Evolutionary conservation across 2,113 vertebrate genomes (phyloP).

Genomic region (Nyctibius bracteatus): DNA sequence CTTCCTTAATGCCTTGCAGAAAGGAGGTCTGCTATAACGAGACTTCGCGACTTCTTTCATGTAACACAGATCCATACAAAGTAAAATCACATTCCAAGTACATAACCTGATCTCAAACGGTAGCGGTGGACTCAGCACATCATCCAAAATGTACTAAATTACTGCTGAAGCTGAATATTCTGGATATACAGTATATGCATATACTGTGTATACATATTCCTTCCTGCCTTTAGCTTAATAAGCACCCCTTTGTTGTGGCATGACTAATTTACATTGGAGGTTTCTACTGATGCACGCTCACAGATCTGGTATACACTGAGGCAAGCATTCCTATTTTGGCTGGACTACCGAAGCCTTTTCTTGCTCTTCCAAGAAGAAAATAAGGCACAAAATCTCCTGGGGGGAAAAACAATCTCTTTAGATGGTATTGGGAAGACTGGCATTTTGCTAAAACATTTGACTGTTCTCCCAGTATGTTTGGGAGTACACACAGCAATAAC

Average conservation of each 20-base stretch:
- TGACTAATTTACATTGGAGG: not conserved
- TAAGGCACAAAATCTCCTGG: not conserved
- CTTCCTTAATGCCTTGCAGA: not conserved
- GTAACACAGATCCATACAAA: not conserved
- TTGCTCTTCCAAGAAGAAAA: not conserved
- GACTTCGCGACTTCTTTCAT: not conserved
- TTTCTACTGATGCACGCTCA: not conserved
- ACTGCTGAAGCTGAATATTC: not conserved
- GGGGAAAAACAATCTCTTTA: not conserved
- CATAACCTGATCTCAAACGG: rapidly evolving
- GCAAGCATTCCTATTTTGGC: not conserved
- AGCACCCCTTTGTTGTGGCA: not conserved
- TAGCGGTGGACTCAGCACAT: not conserved
- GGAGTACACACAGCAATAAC: not conserved
- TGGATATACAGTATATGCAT: not conserved
- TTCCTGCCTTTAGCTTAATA: not conserved
- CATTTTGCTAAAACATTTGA: not conserved
- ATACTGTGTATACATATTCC: not conserved
- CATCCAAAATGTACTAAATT: not conserved
- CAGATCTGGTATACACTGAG: not conserved
- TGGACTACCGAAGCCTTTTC: not conserved
- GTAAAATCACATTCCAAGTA: not conserved
- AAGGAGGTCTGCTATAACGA: not conserved
- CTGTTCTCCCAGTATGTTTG: not conserved
- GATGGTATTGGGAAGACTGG: not conserved